Base-by-base conservation (phyloP, 2,888 invertebrate species). In the Cerceris ruficornis region DNA sequence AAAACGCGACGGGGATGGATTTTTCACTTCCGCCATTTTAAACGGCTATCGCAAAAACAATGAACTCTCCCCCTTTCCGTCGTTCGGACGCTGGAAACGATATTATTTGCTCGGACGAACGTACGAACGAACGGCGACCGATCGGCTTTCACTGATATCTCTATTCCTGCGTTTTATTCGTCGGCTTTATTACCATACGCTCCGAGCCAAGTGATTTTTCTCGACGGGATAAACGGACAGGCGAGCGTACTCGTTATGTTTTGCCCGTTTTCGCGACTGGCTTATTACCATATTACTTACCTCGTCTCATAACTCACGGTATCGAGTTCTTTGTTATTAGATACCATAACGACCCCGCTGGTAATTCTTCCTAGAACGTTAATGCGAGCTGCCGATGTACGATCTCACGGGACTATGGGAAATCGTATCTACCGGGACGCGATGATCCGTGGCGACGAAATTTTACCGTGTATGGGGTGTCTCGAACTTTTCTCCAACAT, bases 61-160 rank as follows among this genome's bases (percentile, higher is more conserved):
- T 81, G 76, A 67, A 17, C 60, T 13, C 60, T 13, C 52, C 9
- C 13, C 13, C 9, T 50, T 13, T n/a, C 9, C n/a, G 13, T 17
- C 15, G 6, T 7, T 15, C 6, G 7, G 55, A 6, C 46, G 54
- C 14, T 13, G 75, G 52, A 67, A 70, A 79, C 67, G 70, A 80
- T 80, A 78, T 78, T 78, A 57, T 55, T 64, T 66, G 59, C 66
- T 69, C 66, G 69, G 58, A 73, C 65, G 43, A 41, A 65, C 65
- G 55, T 55, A 50, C 62, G 57, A 54, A 57, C 78, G 82, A 82
- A 82, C 79, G 71, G 79, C 85, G 57, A 54, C 60, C 78, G 82
- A 82, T 84, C 79, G 71, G 79, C 85, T 83, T 83, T 85, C 83
- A 83, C 82, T 85, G 83, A 82, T 83, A 85, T 82, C 75, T 81